Base-by-base conservation (phyloP, 2,888 invertebrate genomes). In the Parnassius smintheus region DNA sequence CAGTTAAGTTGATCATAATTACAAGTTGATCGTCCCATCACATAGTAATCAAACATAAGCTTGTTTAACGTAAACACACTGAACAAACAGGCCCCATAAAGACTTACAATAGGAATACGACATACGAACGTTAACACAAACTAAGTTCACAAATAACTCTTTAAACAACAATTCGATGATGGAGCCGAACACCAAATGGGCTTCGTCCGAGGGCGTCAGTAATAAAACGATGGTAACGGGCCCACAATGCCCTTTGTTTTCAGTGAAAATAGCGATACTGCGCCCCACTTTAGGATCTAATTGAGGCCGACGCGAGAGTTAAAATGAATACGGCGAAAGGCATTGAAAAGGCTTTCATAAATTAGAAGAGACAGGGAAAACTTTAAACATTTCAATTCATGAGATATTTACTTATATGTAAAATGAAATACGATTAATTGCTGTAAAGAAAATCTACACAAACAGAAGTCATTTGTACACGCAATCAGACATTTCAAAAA, bases 221-320 rank as follows among this genome's bases (percentile, higher is more conserved):
- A 72, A 75, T 77, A 75, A 76, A 73, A 70, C 68, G 64, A 66
- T 64, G 68, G 67, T 66, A 69, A 69, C 66, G 65, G 67, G 70
- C 69, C 70, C 74, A 80, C 72, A 77, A 75, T 72, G 70, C 71
- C 72, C 71, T 72, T 72, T 75, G 72, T 75, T 71, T 70, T 69
- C 68, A 67, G 68, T 70, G 72, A 74, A 76, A 73, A 78, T 72
- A 74, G 66, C 72, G 70, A 68, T 70, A 70, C 69, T 69, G 73
- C 70, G 72, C 72, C 9, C 48, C 49, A 42, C 53, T 72, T 71
- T 65, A 69, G 69, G 72, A 74, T 72, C 70, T 74, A 77, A 78
- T 78, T 75, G 73, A 73, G 72, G 75, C 68, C 73, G 69, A 66
- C 66, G 63, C 66, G 65, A 56, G 66, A 67, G 64, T 66, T 66